Evolutionary conservation across 2,113 vertebrate genomes (phyloP).

Genomic region (Tenebrosternarchus preto): DNA sequence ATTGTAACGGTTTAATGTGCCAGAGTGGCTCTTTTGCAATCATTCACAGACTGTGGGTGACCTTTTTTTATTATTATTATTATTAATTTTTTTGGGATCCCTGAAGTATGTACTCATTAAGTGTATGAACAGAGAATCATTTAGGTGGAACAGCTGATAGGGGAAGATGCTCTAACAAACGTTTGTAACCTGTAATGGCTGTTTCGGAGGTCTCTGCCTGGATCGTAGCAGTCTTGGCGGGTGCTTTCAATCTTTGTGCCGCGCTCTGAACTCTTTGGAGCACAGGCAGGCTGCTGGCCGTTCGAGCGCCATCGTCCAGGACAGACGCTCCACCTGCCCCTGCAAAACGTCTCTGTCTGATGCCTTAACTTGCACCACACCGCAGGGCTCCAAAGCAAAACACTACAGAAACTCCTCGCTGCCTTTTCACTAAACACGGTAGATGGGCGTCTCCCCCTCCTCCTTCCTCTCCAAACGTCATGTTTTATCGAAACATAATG

Average conservation of each 20-base stretch:
- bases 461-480: no score
- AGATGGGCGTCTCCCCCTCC: not conserved
- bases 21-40: constrained; percentile 6
- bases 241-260: constrained; percentile 3
- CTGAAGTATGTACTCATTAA: constrained; percentile 50
- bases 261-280: constrained; percentile 23
- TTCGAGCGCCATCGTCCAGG: not conserved
- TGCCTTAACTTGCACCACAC: constrained; percentile 74
- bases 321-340: constrained; percentile 33
- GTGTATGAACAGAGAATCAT: constrained; percentile 66
- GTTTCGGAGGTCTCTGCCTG: not conserved
- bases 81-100: constrained; percentile 16
- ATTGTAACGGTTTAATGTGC: constrained; percentile 43
- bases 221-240: constrained; percentile 2
- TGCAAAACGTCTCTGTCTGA: constrained; percentile 64
- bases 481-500: no score
- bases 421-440: constrained; percentile 14
- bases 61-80: not conserved
- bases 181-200: constrained; percentile 23
- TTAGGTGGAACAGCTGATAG: constrained; percentile 58
- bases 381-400: constrained; percentile 48
- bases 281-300: constrained; percentile 30
- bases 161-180: constrained; percentile 32
- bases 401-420: constrained; percentile 40
- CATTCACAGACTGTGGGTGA: constrained; percentile 7